These are phyloP conservation scores for Alsophila aescularia DNA, from an alignment of 2,888 invertebrate species.

Conservation along the genomic window DNA sequence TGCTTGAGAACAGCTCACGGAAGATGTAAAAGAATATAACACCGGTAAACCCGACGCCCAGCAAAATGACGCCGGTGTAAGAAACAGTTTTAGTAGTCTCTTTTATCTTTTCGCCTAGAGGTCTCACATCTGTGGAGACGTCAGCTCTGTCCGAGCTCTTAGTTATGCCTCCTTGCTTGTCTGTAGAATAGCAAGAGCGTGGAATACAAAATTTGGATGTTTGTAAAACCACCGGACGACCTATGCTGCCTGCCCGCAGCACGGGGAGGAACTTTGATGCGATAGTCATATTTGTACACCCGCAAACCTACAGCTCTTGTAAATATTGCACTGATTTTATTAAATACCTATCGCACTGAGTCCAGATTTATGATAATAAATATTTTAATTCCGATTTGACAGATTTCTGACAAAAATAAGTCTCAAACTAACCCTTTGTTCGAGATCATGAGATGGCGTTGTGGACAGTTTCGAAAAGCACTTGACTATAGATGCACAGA, in stretches of 20 bases:
- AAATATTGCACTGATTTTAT: neutral
- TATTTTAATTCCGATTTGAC: no score
- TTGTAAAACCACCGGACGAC: conserved; percentile 52
- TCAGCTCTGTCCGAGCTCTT: conserved; percentile 69
- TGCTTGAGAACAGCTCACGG: conserved; percentile 93
- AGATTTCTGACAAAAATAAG: no score
- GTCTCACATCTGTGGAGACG: conserved; percentile 85
- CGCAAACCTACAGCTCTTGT: neutral
- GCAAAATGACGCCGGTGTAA: conserved; percentile 92
- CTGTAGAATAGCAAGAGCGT: conserved; percentile 57
- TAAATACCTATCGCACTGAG: neutral
- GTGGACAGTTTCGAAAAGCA: no score
- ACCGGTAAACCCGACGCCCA: conserved; percentile 92
- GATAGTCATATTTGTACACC: conserved; percentile 58
- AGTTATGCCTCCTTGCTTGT: conserved; percentile 62
- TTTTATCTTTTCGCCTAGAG: conserved; percentile 91
- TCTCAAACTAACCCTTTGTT: no score
- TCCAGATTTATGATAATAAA: neutral
- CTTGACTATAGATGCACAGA: no score
- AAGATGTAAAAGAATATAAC: conserved; percentile 93
- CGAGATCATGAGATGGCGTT: no score
- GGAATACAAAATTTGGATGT: conserved; percentile 49
- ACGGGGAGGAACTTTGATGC: conserved; percentile 70
- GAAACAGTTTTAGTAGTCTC: conserved; percentile 95
- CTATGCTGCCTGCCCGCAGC: conserved; percentile 52